Base-by-base conservation (phyloP, 2,797 vertebrate species). In the Lacerta agilis region DNA sequence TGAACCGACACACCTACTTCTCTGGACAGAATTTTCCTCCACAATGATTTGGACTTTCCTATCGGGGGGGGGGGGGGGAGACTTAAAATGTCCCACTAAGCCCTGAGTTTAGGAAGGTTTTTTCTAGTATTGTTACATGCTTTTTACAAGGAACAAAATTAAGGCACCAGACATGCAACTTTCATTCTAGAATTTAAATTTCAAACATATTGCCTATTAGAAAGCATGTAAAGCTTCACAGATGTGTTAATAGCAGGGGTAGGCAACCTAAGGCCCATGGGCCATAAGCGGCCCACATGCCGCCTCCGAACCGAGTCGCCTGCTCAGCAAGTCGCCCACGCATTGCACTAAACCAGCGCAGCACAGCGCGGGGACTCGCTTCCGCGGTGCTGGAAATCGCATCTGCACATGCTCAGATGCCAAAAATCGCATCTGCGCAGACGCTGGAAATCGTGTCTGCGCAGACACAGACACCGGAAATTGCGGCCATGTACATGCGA, bases 1-100 rank as follows among this genome's bases (percentile, higher is more conserved):
- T 1, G 80, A 89, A 90, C 82, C 29, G 85, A 94, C 92, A 94
- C 94, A 95, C 95, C 96, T 95, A 93, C 89, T 90, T n/a, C 82
- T 81, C 36, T 95, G 93, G 95, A 93, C 96, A 86, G 83, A 10
- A 8, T 3, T 64, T 92, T 75, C 85, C 18, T 89, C 91, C 91
- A 86, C 27, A 0, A 80, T 93, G 89, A 85, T 85, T 76, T 49
- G 88, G 85, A 86, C 90, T 93, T 91, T 84, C 84, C 91, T 92
- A 86, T 80, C 87, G 4, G 25, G 72, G 85, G 33, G 86, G 38
- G 38, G 38, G 38, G 38, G 38, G 38, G 64, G 25, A 33, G 23
- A 27, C 58, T 86, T 87, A 94, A 89, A 91, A 75, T 79, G 61
- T 88, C 79, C 81, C 11, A 84, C 29, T 86, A 85, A 86, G 75